Base-by-base conservation (phyloP, 1,140 invertebrate genomes). In the Ylistrum balloti region DNA sequence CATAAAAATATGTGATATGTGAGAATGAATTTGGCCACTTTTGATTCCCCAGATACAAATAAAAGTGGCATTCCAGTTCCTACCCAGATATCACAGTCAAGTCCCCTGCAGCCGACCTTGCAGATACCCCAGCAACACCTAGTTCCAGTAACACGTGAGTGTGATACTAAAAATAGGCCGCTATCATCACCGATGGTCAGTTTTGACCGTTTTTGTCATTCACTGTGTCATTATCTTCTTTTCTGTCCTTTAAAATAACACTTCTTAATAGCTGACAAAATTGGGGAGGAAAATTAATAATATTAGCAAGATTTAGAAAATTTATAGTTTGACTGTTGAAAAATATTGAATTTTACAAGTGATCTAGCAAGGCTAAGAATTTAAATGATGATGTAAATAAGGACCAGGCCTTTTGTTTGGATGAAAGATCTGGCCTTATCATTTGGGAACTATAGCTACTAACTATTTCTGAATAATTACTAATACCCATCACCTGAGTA, bases 141-240 rank as follows among this genome's bases (percentile, higher is more conserved):
- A 74, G 56, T 90, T 88, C 90, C 90, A 38, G 90, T 92, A 88
- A 90, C 91, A 93, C 90, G 92, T 93, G 91, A 93, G 92, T 74
- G 56, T 17, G 41, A 45, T 17, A 17, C 41, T 45, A 38, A 38
- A 56, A 11, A 11, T 56, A 74, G 56, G 56, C 56, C 56, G 17
- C 56, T 28, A n/a, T 93, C 85, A 74, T 92, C 87, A 88, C 90
- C 88, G 38, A 90, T 91, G n/a, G 85, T 33, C 86, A 13, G 35
- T 38, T 86, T 17, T 0, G 17, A 33, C 38, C 85, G 28, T 89
- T 86, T 13, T 33, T 86, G 33, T 56, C 28, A 33, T 38, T 41
- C 34, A 85, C 56, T 86, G 5, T 38, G 5, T 38, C 5, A n/a
- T 74, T 74, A 22, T 74, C 22, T 74, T 74, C 20, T 74, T 28